Evolutionary conservation across 2,888 invertebrate genomes (phyloP).

Genomic region (Tanytarsus gracilentus): DNA sequence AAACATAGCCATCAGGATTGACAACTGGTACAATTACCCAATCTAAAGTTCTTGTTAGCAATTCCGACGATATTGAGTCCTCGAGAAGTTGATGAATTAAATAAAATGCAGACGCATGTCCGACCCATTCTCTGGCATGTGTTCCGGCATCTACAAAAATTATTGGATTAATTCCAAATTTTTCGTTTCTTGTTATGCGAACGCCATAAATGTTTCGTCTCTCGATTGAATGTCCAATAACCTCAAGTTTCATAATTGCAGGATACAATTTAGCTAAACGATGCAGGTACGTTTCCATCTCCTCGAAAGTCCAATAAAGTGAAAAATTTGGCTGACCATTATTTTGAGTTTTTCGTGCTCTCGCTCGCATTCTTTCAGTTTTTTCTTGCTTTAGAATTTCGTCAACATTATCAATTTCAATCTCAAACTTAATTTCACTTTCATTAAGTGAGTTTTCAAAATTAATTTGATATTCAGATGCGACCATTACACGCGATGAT

Average conservation of each 20-base stretch:
- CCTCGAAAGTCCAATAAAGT: neutral
- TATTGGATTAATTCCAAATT: neutral
- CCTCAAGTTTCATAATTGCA: neutral
- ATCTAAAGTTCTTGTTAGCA: slow-evolving; percentile 50
- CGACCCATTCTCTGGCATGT: slow-evolving; percentile 51
- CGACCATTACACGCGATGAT: slow-evolving; percentile 17
- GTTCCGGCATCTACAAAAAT: neutral
- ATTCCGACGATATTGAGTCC: slow-evolving; percentile 40
- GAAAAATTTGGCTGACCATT: slow-evolving; percentile 32
- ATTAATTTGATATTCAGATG: neutral
- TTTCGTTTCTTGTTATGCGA: neutral
- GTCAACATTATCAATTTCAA: slow-evolving; percentile 22
- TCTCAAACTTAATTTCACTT: neutral
- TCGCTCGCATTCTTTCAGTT: neutral
- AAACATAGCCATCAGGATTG: slow-evolving; percentile 65
- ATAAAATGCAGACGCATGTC: slow-evolving; percentile 51
- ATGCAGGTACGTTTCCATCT: neutral
- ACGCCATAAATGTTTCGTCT: neutral
- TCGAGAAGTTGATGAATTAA: slow-evolving; percentile 50
- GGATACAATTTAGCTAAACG: neutral
- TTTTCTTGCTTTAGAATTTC: neutral
- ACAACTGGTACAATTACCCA: slow-evolving; percentile 57
- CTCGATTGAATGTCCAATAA: neutral
- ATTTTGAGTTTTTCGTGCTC: neutral
- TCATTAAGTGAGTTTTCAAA: neutral